A percentile compares a stretch with the other conserved stretches of the same genome.
phyloP scores from a whole-genome alignment of 2,888 invertebrate species.

The Entomobrya multifasciata region DNA sequence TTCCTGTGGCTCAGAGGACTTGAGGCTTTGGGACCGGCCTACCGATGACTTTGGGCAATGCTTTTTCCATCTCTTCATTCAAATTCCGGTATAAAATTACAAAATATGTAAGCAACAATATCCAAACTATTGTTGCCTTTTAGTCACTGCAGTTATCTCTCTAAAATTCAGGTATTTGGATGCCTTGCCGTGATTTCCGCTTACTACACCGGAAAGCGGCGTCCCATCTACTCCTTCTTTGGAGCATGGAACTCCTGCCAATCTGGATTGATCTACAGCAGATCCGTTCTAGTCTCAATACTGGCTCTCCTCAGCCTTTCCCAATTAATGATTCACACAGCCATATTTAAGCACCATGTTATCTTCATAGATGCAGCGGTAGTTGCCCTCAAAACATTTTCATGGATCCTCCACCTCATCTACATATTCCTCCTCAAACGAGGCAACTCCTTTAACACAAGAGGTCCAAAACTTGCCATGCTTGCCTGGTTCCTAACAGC shows the following conservation, averaged over 20 bases:
- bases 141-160: too few relatives aligned
- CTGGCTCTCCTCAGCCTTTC: conserved; percentile 83
- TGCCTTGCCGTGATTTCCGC: conserved; percentile 90
- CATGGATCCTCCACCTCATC: conserved; percentile 92
- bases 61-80: conserved; percentile 90
- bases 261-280: conserved; percentile 85
- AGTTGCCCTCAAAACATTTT: conserved; percentile 87
- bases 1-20: conserved; percentile 83
- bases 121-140: too few relatives aligned
- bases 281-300: conserved; percentile 85
- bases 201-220: conserved; percentile 89
- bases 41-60: conserved; percentile 90
- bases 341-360: conserved; percentile 80
- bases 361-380: conserved; percentile 87
- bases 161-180: conserved; percentile 24
- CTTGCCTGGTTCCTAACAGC: conserved; percentile 87
- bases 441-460: conserved; percentile 83
- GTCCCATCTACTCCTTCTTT: conserved; percentile 82
- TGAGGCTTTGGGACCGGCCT: conserved; percentile 86
- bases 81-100: conserved; percentile 86
- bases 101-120: too few relatives aligned
- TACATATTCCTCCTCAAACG: conserved; percentile 86
- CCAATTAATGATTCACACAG: conserved; percentile 83
- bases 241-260: conserved; percentile 86
- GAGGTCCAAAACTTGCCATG: conserved; percentile 88